Base-by-base conservation (phyloP, 2,888 invertebrate species). In the Parelbella ahira region DNA sequence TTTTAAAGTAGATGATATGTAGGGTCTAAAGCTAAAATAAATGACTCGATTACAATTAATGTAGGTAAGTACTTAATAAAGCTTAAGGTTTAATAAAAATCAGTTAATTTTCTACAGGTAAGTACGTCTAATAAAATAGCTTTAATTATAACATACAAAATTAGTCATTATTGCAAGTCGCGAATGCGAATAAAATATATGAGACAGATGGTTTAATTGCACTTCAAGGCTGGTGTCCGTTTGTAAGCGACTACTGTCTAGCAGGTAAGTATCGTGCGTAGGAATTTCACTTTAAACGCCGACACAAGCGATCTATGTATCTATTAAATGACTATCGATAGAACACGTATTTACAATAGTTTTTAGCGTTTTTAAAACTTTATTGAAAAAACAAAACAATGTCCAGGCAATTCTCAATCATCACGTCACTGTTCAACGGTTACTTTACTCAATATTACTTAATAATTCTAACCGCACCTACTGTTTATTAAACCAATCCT, bases 401-500 rank as follows among this genome's bases (percentile, higher is more conserved):
- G 24, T 29, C 30, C 24, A 8, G 19, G 32, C 18, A 38, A 19
- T 32, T 19, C 10, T 9, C 20, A 4, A 25, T 32, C 20, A 21
- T 12, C 20, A 12, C 15, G 25, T 10, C 20, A 9, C 15, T 20
- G 24, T 5, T 27, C 21, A 25, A 5, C 13, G 19, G 27, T 19
- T 39, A 39, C 24, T 11, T 20, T 4, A 19, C 19, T 13, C 27
- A 12, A 27, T 15, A 13, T 19, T 18, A n/a, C n/a, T n/a, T n/a
- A n/a, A 20, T 10, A 21, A 21, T 38, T 11, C 10, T 28, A 21
- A 20, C 13, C 37, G 21, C 21, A 28, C 15, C 21, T 28, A 23
- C n/a, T 10, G 20, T 15, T 33, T 33, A 12, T 21, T 51, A 62
- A 65, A 60, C 59, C 61, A 56, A 58, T 58, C 56, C 54, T 71